These are phyloP conservation scores for Eublepharis macularius DNA, from an alignment of 2,113 vertebrate genomes.

Conservation along the genomic window DNA sequence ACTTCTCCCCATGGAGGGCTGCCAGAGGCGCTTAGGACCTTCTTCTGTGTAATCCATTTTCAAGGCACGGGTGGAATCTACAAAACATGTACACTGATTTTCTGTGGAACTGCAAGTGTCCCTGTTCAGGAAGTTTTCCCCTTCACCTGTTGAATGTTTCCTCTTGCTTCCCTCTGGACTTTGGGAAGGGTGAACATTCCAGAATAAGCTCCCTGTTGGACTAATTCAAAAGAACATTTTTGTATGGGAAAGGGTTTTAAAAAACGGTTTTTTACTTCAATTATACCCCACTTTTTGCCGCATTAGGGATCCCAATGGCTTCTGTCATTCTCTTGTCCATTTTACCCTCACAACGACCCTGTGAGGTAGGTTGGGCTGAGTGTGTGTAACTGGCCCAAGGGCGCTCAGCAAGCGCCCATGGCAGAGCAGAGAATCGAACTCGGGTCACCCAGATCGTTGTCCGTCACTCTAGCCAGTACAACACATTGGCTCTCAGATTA, in stretches of 20 bases:
- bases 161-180: neutral
- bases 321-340: too few relatives aligned
- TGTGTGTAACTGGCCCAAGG: too few relatives aligned
- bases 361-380: too few relatives aligned
- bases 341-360: too few relatives aligned
- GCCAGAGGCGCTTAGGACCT: neutral
- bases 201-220: neutral
- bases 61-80: neutral
- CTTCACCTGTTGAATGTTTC: neutral
- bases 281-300: too few relatives aligned
- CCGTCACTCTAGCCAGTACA: too few relatives aligned
- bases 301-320: too few relatives aligned
- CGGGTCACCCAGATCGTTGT: too few relatives aligned
- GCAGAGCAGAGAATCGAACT: too few relatives aligned
- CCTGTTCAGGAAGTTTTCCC: neutral
- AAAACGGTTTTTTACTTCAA: too few relatives aligned
- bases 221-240: neutral
- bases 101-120: neutral
- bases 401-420: too few relatives aligned
- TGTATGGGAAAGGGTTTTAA: neutral
- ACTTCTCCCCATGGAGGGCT: neutral
- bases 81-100: neutral
- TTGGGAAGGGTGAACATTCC: neutral
- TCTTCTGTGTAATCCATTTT: neutral
- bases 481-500: too few relatives aligned